Evolutionary conservation across 2,888 invertebrate genomes (phyloP).

Genomic region (Congeria kusceri): DNA sequence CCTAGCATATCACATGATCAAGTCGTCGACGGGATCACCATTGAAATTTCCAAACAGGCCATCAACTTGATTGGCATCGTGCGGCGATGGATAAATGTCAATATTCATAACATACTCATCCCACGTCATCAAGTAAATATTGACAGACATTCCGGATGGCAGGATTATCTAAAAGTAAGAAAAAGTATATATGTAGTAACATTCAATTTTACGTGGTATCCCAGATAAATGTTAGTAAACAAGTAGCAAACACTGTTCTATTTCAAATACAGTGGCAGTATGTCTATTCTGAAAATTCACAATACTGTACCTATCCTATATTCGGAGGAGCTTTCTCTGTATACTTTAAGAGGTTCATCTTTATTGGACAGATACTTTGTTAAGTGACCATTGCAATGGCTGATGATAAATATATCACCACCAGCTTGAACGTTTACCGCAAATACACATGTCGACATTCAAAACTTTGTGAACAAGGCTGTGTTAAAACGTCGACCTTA

Average conservation of each 20-base stretch:
- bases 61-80: conserved; percentile 13
- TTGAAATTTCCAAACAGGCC: conserved; percentile 34
- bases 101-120: conserved; percentile 27
- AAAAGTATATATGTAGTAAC: too few species aligned
- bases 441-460: conserved; percentile 26
- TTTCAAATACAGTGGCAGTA: too few species aligned
- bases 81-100: conserved; percentile 13
- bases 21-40: conserved; percentile 16
- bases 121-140: conserved; percentile 27
- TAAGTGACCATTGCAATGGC: conserved; percentile 39
- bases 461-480: not conserved
- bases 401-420: conserved; percentile 37
- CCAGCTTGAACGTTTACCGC: conserved; percentile 36
- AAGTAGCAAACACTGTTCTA: too few species aligned
- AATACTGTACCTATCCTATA: conserved; percentile 23
- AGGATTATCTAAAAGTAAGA: conserved; percentile 10
- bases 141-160: conserved; percentile 19
- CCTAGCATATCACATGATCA: not conserved
- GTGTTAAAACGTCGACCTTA: not conserved
- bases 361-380: conserved; percentile 21
- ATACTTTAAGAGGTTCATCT: conserved; percentile 29
- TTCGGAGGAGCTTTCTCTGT: conserved; percentile 4
- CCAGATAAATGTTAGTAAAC: too few species aligned
- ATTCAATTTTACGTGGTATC: too few species aligned
- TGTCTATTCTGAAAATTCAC: too few species aligned